Conservation (phyloP, 2,113 vertebrate species). For the Galemys pyrenaicus region DNA sequence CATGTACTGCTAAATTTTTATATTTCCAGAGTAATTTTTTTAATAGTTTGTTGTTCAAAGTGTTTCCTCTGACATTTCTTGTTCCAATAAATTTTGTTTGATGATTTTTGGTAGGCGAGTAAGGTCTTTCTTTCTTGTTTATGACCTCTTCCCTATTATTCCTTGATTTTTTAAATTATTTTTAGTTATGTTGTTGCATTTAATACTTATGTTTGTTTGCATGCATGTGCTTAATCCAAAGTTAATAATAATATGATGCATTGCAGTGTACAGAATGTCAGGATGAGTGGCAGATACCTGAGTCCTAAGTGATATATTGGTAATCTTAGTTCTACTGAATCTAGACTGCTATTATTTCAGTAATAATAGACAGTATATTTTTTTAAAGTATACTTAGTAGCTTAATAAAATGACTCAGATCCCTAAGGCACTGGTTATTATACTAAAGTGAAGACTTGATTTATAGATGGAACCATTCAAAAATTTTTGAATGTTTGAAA, state of each 20-base stretch:
- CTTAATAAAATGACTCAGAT: not conserved
- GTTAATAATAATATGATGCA: not conserved
- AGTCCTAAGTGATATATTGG: not conserved
- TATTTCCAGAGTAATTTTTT: not conserved
- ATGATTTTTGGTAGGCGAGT: not conserved
- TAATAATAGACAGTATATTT: too few species aligned
- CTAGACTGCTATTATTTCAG: not conserved
- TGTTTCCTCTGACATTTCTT: not conserved
- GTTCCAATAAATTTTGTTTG: not conserved
- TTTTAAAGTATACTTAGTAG: not conserved
- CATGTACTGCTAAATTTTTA: not conserved
- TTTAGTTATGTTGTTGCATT: not conserved
- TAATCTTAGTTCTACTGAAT: not conserved
- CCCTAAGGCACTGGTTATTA: not conserved
- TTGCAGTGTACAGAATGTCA: not conserved
- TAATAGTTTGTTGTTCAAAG: not conserved
- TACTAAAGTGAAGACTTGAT: not conserved
- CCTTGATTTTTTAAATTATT: conserved; percentile 15
- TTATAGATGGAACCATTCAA: not conserved
- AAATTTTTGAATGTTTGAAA: not conserved
- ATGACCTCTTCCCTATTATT: not conserved
- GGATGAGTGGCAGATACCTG: not conserved
- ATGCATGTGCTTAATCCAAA: not conserved
- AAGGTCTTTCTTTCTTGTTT: not conserved
- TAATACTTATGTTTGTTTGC: not conserved